phyloP scores from a whole-genome alignment of 2,113 vertebrate genomes.

The Balaeniceps rex region DNA sequence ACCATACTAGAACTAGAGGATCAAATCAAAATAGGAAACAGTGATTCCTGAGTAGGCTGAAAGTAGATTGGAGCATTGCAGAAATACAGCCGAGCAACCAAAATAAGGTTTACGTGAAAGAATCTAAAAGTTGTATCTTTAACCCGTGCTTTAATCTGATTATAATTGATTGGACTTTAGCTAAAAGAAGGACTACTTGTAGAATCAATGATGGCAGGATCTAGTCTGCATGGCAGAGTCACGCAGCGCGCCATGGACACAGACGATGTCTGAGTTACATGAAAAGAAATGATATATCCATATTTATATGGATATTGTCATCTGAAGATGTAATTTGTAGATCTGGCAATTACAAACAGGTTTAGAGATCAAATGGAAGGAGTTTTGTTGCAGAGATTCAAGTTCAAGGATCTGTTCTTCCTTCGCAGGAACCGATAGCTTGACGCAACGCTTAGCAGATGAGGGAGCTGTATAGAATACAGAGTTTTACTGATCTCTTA shows the following conservation, averaged over 20 bases:
- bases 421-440: neutral
- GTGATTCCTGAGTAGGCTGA: neutral
- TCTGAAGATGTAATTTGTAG: neutral
- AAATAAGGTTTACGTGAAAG: neutral
- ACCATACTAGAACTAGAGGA: neutral
- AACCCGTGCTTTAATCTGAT: neutral
- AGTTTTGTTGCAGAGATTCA: neutral
- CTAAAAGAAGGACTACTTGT: neutral
- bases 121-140: neutral
- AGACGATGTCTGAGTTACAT: neutral
- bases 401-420: neutral
- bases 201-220: neutral
- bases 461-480: neutral
- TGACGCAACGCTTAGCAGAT: neutral
- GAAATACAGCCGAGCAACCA: neutral
- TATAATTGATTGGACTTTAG: neutral
- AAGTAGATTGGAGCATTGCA: neutral
- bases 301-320: neutral
- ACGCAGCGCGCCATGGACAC: rapidly evolving
- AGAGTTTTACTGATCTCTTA: neutral
- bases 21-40: neutral
- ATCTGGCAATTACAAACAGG: neutral
- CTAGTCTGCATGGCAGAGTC: neutral
- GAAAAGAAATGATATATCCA: too few species aligned
- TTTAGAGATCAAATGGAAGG: neutral